Evolutionary conservation across 2,888 invertebrate genomes (phyloP).

Genomic region (Tipula helvola): DNA sequence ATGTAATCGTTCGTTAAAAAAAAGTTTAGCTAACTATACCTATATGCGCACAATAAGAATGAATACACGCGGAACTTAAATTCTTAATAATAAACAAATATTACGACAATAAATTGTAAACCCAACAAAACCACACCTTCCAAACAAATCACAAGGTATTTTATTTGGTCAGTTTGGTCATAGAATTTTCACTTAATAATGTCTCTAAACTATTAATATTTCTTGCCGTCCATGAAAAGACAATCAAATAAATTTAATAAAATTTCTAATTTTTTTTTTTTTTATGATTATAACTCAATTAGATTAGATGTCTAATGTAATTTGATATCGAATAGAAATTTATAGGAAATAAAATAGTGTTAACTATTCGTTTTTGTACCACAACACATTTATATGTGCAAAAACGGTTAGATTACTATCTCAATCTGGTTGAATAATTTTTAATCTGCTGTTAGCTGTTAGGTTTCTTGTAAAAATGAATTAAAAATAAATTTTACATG

Average conservation of each 20-base stretch:
- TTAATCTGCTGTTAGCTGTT: background rate
- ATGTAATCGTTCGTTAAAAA: background rate
- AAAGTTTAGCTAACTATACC: too few species aligned
- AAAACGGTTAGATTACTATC: background rate
- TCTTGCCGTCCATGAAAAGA: background rate
- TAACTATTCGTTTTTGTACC: background rate
- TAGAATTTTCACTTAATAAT: background rate
- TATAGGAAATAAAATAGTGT: background rate
- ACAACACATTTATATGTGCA: background rate
- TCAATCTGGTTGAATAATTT: background rate
- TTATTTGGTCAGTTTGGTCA: background rate
- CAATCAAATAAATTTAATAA: background rate
- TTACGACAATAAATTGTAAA: background rate
- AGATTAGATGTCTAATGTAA: background rate
- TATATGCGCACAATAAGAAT: too few species aligned
- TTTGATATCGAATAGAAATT: background rate
- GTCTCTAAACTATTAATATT: background rate
- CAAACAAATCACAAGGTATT: background rate
- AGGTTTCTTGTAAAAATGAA: background rate
- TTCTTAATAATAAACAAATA: background rate
- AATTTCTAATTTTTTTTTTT: background rate
- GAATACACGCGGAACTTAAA: background rate
- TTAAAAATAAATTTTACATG: background rate
- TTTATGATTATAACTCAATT: constrained; percentile 4
- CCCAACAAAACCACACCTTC: background rate